phyloP scores from a whole-genome alignment of 2,888 invertebrate species.

The Lymantria dispar region DNA sequence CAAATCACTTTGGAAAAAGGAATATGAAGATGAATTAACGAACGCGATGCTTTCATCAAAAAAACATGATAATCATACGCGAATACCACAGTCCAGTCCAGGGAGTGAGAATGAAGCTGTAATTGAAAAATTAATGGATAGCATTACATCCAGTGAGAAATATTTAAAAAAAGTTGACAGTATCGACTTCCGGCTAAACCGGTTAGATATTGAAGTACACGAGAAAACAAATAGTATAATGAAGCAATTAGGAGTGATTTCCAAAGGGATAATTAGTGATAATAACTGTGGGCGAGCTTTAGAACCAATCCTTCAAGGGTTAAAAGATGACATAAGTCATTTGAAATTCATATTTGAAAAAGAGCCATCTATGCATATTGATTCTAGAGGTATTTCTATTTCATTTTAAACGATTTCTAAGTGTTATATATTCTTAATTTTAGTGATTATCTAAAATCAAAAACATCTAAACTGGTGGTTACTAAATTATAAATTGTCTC shows the following conservation, averaged over 20 bases:
- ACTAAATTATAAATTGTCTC: too few species aligned
- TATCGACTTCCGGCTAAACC: slow-evolving; percentile 68
- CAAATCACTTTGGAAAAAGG: slow-evolving; percentile 67
- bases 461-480: too few species aligned
- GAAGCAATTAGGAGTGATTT: slow-evolving; percentile 55
- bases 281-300: slow-evolving; percentile 40
- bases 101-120: slow-evolving; percentile 60
- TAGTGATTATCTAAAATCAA: too few species aligned
- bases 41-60: slow-evolving; percentile 57
- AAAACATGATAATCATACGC: slow-evolving; percentile 53
- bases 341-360: slow-evolving; percentile 49
- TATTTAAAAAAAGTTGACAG: slow-evolving; percentile 74
- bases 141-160: slow-evolving; percentile 67
- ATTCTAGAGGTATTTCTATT: slow-evolving; percentile 13
- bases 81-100: slow-evolving; percentile 41
- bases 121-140: slow-evolving; percentile 67
- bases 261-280: slow-evolving; percentile 37
- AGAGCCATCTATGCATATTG: background rate
- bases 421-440: too few species aligned
- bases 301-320: slow-evolving; percentile 39
- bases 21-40: slow-evolving; percentile 65
- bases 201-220: slow-evolving; percentile 71
- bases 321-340: slow-evolving; percentile 49
- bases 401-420: too few species aligned
- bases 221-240: slow-evolving; percentile 67